These are phyloP conservation scores for Takifugu rubripes DNA, from an alignment of 2,797 vertebrate species.

Conservation along the genomic window DNA sequence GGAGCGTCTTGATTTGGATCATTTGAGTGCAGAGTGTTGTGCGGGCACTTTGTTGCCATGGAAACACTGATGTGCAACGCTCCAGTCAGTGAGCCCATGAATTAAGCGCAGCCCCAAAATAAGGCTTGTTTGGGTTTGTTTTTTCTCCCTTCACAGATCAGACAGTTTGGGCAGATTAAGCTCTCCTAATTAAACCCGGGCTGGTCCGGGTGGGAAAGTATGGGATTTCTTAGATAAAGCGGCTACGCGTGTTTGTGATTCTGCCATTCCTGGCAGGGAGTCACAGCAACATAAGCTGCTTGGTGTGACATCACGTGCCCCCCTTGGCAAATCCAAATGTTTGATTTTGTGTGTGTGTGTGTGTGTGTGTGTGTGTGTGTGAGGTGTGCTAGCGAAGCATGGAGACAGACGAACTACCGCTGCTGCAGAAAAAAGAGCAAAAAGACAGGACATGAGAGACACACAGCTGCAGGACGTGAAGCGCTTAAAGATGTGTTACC, in stretches of 20 bases:
- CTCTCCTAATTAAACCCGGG: slow-evolving; percentile 8
- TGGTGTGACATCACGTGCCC: slow-evolving; percentile 36
- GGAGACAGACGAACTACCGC: slow-evolving; percentile 36
- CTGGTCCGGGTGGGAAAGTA: slow-evolving; percentile 16
- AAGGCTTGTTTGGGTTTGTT: slow-evolving; percentile 15
- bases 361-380: neutral
- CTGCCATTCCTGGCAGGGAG: slow-evolving; percentile 39
- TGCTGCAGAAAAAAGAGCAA: slow-evolving; percentile 25
- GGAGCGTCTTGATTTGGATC: slow-evolving; percentile 30
- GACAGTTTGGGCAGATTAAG: slow-evolving; percentile 30
- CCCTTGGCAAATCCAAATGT: slow-evolving; percentile 30
- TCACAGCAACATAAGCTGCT: slow-evolving; percentile 54
- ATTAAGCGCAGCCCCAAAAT: slow-evolving; percentile 61
- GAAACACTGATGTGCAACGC: slow-evolving; percentile 69
- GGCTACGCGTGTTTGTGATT: slow-evolving; percentile 20
- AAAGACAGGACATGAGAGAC: slow-evolving; percentile 49
- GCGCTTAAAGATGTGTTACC: slow-evolving; percentile 69
- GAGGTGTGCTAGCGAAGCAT: slow-evolving; percentile 26
- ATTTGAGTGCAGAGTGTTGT: slow-evolving; percentile 55
- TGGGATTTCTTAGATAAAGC: slow-evolving; percentile 15
- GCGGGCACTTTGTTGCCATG: slow-evolving; percentile 73
- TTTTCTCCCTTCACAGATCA: slow-evolving; percentile 14
- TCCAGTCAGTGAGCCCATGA: slow-evolving; percentile 60
- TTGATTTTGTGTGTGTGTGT: neutral
- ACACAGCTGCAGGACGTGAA: slow-evolving; percentile 46